These are phyloP conservation scores for Venustoraphidia nigricollis DNA, from an alignment of 2,888 invertebrate genomes.

Conservation along the genomic window DNA sequence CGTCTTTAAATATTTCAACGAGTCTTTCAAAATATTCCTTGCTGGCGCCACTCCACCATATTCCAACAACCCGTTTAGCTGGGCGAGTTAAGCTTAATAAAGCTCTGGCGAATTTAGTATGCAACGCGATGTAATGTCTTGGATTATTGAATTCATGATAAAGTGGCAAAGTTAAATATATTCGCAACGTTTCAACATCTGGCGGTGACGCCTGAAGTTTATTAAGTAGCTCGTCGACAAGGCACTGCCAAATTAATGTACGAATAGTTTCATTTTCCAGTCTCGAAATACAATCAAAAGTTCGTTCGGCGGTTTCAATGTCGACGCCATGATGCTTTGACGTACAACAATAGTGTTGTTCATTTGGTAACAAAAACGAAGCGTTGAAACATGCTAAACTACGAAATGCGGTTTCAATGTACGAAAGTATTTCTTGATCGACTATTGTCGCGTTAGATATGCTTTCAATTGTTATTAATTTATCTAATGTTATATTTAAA, in stretches of 20 bases:
- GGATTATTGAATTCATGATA: constrained; percentile 77
- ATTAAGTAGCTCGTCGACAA: constrained; percentile 51
- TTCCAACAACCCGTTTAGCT: constrained; percentile 50
- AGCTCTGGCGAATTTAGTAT: constrained; percentile 59
- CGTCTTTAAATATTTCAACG: constrained; percentile 57
- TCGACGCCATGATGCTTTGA: constrained; percentile 71
- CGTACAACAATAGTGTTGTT: constrained; percentile 63
- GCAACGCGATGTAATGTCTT: constrained; percentile 42
- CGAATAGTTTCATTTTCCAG: constrained; percentile 56
- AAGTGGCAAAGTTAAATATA: constrained; percentile 70
- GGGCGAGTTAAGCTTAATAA: constrained; percentile 48
- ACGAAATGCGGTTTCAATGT: constrained; percentile 71
- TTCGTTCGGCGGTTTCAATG: constrained; percentile 43
- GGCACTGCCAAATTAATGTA: constrained; percentile 54
- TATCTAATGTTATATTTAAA: constrained; percentile 40
- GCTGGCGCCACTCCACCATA: constrained; percentile 57
- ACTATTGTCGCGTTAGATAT: constrained; percentile 46
- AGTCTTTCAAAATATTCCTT: constrained; percentile 60
- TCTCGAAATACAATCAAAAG: constrained; percentile 54
- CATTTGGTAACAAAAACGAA: constrained; percentile 59
- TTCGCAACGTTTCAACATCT: constrained; percentile 70
- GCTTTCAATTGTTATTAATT: constrained; percentile 40
- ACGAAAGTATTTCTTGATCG: constrained; percentile 50
- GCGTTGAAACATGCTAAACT: constrained; percentile 77
- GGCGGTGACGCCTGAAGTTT: constrained; percentile 56